Percentiles rank a stretch among this genome's conserved stretches.
Evolutionary conservation across 1,140 invertebrate species (phyloP).

Genomic region (Eumeta japonica): DNA sequence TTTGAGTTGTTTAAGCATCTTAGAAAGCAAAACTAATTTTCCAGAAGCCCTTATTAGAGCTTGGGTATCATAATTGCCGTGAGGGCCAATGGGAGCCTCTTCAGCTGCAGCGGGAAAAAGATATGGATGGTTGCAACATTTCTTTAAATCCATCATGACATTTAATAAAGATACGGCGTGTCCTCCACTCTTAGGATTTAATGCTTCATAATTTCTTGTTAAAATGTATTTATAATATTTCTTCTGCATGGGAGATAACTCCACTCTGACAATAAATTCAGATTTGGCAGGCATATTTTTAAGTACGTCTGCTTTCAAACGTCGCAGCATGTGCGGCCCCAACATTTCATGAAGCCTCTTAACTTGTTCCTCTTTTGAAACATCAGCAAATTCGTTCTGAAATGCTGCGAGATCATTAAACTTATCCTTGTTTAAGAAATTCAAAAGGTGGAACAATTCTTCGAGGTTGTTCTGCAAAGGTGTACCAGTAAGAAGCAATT

Average conservation of each 20-base stretch:
- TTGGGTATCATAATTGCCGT: slow-evolving; percentile 93
- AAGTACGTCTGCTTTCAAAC: slow-evolving; percentile 97
- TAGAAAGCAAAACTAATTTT: slow-evolving; percentile 91
- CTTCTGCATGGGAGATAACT: slow-evolving; percentile 98
- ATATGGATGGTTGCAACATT: slow-evolving; percentile 99
- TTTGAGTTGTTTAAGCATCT: slow-evolving; percentile 91
- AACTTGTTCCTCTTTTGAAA: slow-evolving; percentile 99
- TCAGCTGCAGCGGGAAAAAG: slow-evolving; percentile 91
- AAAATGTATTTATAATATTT: slow-evolving; percentile 99
- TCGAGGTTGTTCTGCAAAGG: slow-evolving; percentile 99
- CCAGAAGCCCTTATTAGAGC: slow-evolving; percentile 94
- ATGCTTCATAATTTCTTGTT: slow-evolving; percentile 95
- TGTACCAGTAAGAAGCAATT: slow-evolving; percentile 95
- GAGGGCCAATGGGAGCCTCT: slow-evolving; percentile 85
- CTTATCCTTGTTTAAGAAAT: slow-evolving; percentile 96
- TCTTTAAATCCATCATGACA: slow-evolving; percentile 99
- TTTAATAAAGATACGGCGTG: slow-evolving; percentile 95
- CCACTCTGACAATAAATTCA: slow-evolving; percentile 98
- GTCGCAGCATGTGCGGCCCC: slow-evolving; percentile 96
- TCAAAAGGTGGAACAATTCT: slow-evolving; percentile 98
- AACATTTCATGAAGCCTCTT: slow-evolving; percentile 96
- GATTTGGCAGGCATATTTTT: slow-evolving; percentile 99
- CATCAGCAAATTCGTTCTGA: slow-evolving; percentile 98
- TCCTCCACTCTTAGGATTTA: slow-evolving; percentile 94
- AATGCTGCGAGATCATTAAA: slow-evolving; percentile 93